Percentiles rank a stretch among this genome's conserved stretches.
Conservation (phyloP, 2,797 vertebrate species). For the Malacoctenus gilli region DNA sequence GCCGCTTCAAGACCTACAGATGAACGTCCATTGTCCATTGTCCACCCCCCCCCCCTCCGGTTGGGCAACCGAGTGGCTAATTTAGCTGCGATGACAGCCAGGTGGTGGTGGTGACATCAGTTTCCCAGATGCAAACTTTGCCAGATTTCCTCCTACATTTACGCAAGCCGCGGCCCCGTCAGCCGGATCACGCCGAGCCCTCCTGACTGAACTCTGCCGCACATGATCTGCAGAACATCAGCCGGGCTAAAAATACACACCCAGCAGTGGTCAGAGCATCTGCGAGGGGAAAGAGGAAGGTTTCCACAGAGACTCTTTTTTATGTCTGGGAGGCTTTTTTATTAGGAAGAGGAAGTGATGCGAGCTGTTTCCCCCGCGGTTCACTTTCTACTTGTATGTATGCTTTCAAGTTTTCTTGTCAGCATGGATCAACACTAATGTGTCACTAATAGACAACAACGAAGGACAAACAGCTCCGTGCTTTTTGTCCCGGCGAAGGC, state of each 20-base stretch:
- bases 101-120: background rate
- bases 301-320: conserved; percentile 1
- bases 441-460: conserved; percentile 5
- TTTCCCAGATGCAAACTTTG: background rate
- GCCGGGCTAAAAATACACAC: conserved; percentile 25
- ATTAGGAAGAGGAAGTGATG: conserved; percentile 36
- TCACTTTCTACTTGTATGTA: background rate
- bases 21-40: background rate
- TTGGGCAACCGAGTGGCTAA: background rate
- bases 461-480: background rate
- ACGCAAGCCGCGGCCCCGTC: background rate
- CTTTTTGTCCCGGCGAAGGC: background rate
- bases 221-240: conserved; percentile 37
- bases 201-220: conserved; percentile 11
- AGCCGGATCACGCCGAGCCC: conserved; percentile 7
- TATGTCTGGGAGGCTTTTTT: background rate
- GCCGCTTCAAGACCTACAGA: background rate
- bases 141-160: conserved; percentile 30
- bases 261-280: conserved; percentile 9
- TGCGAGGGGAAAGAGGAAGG: conserved; percentile 21
- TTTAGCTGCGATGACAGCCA: background rate
- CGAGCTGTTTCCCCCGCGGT: background rate
- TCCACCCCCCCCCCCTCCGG: too few species aligned
- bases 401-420: conserved; percentile 16
- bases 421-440: background rate